phyloP scores from a whole-genome alignment of 2,797 vertebrate genomes.

The Paramormyrops hopkinsi region DNA sequence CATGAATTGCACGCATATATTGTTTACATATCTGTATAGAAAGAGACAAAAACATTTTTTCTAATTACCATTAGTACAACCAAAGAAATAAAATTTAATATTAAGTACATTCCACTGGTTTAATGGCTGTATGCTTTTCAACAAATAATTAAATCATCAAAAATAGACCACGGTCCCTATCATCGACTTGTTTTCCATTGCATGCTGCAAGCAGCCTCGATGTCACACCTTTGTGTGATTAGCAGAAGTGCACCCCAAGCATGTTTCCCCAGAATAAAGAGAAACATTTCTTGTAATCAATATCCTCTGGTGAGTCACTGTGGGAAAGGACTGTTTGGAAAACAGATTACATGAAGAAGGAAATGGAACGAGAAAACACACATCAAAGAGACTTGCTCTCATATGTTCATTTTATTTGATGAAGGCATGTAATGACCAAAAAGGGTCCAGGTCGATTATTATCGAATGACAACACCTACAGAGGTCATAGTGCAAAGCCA shows the following conservation, averaged over 20 bases:
- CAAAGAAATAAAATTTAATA: conserved; percentile 31
- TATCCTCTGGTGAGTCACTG: conserved; percentile 9
- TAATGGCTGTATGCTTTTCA: conserved; percentile 49
- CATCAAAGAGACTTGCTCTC: neutral
- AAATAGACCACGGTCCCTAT: conserved; percentile 47
- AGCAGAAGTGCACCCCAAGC: conserved; percentile 29
- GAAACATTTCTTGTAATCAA: conserved; percentile 31
- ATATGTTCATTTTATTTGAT: neutral
- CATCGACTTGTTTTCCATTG: conserved; percentile 43
- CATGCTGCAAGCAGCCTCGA: conserved; percentile 31
- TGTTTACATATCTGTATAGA: neutral
- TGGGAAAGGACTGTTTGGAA: neutral
- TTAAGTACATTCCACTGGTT: conserved; percentile 15
- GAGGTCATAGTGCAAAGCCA: neutral
- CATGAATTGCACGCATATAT: neutral
- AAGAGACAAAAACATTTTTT: neutral
- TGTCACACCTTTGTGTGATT: conserved; percentile 28
- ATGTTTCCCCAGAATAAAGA: conserved; percentile 36
- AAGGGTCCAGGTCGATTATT: neutral
- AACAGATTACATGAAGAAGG: neutral
- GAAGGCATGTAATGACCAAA: neutral
- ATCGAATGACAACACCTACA: neutral
- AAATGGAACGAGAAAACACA: neutral
- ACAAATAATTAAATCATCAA: conserved; percentile 56
- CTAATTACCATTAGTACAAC: neutral